Evolutionary conservation across 2,113 vertebrate species (phyloP).

Genomic region (Pseudolaguvia tuberculata): DNA sequence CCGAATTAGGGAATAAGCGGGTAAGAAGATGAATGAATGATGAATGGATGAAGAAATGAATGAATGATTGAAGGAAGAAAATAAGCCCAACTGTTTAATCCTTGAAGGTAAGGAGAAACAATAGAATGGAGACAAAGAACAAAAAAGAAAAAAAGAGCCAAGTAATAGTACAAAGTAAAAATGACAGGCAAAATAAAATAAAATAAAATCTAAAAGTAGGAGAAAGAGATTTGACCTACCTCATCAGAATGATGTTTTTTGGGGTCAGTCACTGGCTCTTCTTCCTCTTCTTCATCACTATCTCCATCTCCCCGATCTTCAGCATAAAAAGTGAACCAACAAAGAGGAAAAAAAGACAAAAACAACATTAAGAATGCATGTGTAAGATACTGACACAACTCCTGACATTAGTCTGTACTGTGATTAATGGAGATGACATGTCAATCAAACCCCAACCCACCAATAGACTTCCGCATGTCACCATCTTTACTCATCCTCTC

Average conservation of each 20-base stretch:
- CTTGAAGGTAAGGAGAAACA: no score
- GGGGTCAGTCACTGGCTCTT: constrained; percentile 70
- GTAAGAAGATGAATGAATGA: no score
- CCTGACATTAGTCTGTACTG: constrained; percentile 15
- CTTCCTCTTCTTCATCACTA: constrained; percentile 84
- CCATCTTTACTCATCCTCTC: constrained; percentile 67
- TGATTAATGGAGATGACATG: constrained; percentile 18
- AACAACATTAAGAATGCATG: background rate
- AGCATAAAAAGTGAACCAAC: background rate
- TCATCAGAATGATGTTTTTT: constrained; percentile 82
- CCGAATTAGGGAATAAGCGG: no score
- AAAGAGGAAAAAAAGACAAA: background rate
- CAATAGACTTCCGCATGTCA: constrained; percentile 77
- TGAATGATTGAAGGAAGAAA: no score
- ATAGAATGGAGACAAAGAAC: no score
- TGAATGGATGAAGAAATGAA: no score
- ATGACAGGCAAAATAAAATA: no score
- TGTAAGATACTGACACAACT: background rate
- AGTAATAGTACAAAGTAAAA: no score
- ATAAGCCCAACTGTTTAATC: no score
- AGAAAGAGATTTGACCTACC: constrained; percentile 60
- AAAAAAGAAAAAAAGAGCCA: no score
- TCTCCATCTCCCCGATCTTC: constrained; percentile 76
- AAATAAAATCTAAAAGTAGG: no score
- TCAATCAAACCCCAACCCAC: constrained; percentile 55